Percentiles rank a stretch among this genome's conserved stretches.
phyloP scores from a whole-genome alignment of 2,888 invertebrate species.

The Phaedon cochleariae region DNA sequence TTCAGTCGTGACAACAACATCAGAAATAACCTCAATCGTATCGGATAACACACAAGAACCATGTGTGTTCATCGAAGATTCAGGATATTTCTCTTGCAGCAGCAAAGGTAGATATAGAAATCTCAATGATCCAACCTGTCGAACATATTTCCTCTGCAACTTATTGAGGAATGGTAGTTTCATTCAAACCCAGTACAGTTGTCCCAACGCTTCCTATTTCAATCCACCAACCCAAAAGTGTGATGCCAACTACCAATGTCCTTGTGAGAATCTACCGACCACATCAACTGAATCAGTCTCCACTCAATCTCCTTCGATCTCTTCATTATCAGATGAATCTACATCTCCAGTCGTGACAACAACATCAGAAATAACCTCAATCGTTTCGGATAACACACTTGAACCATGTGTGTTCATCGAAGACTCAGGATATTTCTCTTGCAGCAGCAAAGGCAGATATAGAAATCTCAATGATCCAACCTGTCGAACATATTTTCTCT shows the following conservation, averaged over 20 bases:
- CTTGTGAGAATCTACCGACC: background rate
- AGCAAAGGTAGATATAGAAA: conserved; percentile 62
- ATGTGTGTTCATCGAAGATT: conserved; percentile 3
- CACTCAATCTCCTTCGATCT: background rate
- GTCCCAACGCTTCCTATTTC: conserved; percentile 49
- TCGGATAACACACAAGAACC: background rate
- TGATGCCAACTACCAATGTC: conserved; percentile 60
- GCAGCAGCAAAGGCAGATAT: conserved; percentile 60
- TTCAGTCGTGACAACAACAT: background rate
- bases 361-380: background rate
- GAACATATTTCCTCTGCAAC: conserved; percentile 45
- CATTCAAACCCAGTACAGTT: conserved; percentile 47
- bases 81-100: conserved; percentile 41
- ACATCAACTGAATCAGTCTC: background rate
- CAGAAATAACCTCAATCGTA: background rate
- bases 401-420: background rate
- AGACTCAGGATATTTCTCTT: conserved; percentile 30
- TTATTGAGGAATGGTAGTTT: conserved; percentile 52
- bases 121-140: conserved; percentile 53
- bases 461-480: conserved; percentile 58
- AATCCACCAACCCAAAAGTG: conserved; percentile 58
- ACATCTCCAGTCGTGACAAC: background rate
- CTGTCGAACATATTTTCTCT: conserved; percentile 47
- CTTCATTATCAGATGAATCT: background rate
- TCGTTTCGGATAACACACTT: background rate